Base-by-base conservation (phyloP, 1,140 invertebrate genomes). In the Brachionus asplanchnoidis region DNA sequence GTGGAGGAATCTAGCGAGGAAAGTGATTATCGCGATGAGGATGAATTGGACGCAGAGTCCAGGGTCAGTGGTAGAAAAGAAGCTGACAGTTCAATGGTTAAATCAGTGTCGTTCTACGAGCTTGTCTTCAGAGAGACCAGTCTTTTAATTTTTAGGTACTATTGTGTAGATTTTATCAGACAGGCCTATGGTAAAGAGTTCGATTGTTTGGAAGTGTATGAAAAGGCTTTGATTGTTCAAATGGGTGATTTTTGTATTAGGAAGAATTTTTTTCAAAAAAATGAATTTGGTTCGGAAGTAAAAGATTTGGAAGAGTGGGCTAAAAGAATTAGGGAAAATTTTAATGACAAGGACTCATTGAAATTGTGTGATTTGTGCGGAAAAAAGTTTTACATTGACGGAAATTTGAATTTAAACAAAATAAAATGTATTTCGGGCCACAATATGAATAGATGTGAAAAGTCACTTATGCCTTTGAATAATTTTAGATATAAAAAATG, bases 401-500 rank as follows among this genome's bases (percentile, higher is more conserved):
- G 42, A 26, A 50, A 50, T 77, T 53, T 50, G 42, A 32, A 77
- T 77, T 77, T 77, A 46, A 32, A 1, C 5, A 77, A 77, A 28
- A 77, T 77, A 50, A 50, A 23, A 28, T 77, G 73, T 46, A 46
- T 50, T 14, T 77, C 73, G 6, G 73, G 73, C 12, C 73, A 77
- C 26, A n/a, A 50, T 28, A 77, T 77, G 73, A 77, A 50, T 17
- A 23, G 73, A 26, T 77, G 73, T 50, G 73, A 77, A 50, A 77
- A 50, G 32, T 50, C 42, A 11, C 26, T 77, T 50, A 28, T 77
- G 26, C 42, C 73, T 28, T 28, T 77, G 42, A 50, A 77, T 50
- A 77, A 77, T 77, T 77, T 77, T 28, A 77, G 26, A 36, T 77
- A 50, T 8, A 77, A 77, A 77, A 77, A 50, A 77, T 77, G 73